Evolutionary conservation across 2,113 vertebrate genomes (phyloP).

Genomic region (Strix uralensis): DNA sequence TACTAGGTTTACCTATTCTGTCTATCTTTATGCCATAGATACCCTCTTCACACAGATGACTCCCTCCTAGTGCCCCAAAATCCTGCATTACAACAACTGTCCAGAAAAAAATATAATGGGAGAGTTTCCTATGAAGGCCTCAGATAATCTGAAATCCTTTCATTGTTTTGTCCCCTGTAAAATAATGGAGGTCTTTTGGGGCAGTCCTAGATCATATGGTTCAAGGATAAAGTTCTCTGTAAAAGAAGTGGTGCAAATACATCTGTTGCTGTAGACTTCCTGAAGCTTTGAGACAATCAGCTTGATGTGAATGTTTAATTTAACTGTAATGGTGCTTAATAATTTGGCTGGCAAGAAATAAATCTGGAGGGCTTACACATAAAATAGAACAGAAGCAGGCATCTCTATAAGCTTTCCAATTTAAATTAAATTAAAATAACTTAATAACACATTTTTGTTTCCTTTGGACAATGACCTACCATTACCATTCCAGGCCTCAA

Average conservation of each 20-base stretch:
- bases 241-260: neutral
- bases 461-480: constrained; percentile 33
- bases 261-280: neutral
- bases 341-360: constrained; percentile 14
- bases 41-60: neutral
- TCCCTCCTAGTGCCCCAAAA: neutral
- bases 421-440: constrained; percentile 59
- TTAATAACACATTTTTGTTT: constrained; percentile 59
- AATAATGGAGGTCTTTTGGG: neutral
- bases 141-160: neutral
- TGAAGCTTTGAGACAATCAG: neutral
- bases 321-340: constrained; percentile 20
- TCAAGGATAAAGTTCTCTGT: neutral
- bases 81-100: neutral
- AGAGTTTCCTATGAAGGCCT: neutral
- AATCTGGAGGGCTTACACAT: neutral
- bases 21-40: neutral
- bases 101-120: neutral
- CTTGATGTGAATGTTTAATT: constrained; percentile 30
- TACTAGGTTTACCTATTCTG: neutral
- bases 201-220: neutral
- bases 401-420: constrained; percentile 35
- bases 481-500: constrained; percentile 21
- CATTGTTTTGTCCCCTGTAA: neutral
- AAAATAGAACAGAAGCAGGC: constrained; percentile 43